Conservation (phyloP, 2,888 invertebrate species). For the Aplocera efformata region DNA sequence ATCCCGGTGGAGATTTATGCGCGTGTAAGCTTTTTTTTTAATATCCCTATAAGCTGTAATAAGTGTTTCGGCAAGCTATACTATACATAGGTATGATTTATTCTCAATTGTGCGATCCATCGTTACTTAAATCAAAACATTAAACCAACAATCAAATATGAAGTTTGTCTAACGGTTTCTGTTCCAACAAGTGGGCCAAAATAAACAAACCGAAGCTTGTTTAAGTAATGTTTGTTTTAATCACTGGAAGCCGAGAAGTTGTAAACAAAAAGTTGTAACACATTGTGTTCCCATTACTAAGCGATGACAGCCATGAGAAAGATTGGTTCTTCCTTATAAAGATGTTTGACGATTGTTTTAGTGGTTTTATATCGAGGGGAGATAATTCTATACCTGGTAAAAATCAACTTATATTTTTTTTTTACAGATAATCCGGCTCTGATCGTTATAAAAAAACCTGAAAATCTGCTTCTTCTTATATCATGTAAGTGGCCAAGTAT, state of each 20-base stretch:
- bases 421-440: too few species aligned
- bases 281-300: constrained; percentile 46
- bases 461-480: too few species aligned
- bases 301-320: constrained; percentile 51
- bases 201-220: constrained; percentile 50
- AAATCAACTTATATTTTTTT: too few species aligned
- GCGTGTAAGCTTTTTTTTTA: too few species aligned
- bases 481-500: too few species aligned
- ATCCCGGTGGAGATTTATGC: too few species aligned
- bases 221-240: constrained; percentile 51
- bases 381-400: too few species aligned
- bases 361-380: too few species aligned
- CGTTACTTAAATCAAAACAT: constrained; percentile 29
- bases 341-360: constrained; percentile 1
- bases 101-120: neutral
- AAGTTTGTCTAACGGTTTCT: constrained; percentile 51
- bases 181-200: constrained; percentile 56
- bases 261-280: constrained; percentile 52
- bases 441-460: too few species aligned
- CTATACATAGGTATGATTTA: too few species aligned
- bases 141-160: constrained; percentile 42
- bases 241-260: constrained; percentile 41
- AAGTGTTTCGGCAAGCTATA: too few species aligned
- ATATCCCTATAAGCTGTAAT: too few species aligned
- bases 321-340: constrained; percentile 24